Evolutionary conservation across 2,113 vertebrate species (phyloP), one percentile per base, ranked within the genome.

Genomic region (Scopus umbretta): DNA sequence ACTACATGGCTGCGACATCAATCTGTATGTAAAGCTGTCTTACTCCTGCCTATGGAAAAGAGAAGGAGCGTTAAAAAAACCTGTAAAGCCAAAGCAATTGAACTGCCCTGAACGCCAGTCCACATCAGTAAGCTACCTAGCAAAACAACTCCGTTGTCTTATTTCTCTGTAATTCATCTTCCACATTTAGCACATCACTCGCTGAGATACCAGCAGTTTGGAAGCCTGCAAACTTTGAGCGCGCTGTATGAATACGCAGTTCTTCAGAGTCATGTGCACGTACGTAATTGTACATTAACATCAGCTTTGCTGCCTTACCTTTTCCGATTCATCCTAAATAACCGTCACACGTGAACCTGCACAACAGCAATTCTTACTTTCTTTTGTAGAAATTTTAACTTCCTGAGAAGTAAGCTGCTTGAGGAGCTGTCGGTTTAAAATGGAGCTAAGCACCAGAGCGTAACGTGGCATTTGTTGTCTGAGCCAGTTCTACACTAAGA

Each of bases 21-120:
- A 99, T 99, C 98, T 99, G 99, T 96, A 99, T 98, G 74, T 99
- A 99, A 62, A 99, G 98, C 97, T 99, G 99, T 86, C 99, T 98
- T 40, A 99, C 98, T 72, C 99, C 99, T 1, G 97, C 99, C 99
- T 99, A 94, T 9, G 65, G 95, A 96, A 42, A 88, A 58, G 89
- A 95, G 89, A 92, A 95, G 20, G 71, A 94, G 72, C 68, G 68
- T 82, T 82, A 36, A 75, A 79, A 36, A 55, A 59, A 72, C 26
- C 65, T 43, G 30, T 61, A 53, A 86, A 89, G 30, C 30, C 80
- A 92, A 74, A 83, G 10, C 52, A 87, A 45, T 27, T 91, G 36
- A 84, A 61, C 40, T 45, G 47, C 45, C 47, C 56, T 43, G 26
- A 89, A n/a, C n/a, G 70, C 26, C n/a, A n/a, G 68, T 16, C 38